Conservation (phyloP, 2,113 vertebrate genomes). For the Plotosus lineatus region DNA sequence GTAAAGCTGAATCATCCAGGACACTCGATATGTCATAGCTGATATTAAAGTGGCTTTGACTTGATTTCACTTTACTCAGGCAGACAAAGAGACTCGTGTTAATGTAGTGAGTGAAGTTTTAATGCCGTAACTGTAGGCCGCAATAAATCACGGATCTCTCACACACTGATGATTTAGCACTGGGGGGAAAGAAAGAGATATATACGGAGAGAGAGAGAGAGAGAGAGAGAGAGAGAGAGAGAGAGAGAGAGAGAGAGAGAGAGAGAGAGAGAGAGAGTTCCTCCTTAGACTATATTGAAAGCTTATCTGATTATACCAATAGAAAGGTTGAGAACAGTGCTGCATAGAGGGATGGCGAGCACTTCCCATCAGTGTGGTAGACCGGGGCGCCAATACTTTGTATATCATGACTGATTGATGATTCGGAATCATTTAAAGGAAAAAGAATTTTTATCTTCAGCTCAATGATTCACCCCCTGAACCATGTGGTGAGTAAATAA, state of each 20-base stretch:
- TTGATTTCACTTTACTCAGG: conserved; percentile 22
- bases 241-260: conserved; percentile 1
- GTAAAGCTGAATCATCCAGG: not conserved
- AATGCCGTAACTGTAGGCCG: not conserved
- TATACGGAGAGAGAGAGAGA: not conserved
- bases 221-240: not conserved
- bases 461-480: too few relatives aligned
- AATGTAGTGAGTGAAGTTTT: not conserved
- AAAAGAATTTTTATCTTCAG: too few relatives aligned
- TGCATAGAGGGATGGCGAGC: too few relatives aligned
- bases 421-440: too few relatives aligned
- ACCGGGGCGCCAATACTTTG: not conserved
- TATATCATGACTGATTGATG: not conserved
- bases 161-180: not conserved
- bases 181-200: not conserved
- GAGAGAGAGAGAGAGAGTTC: not conserved
- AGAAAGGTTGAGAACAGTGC: not conserved
- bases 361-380: not conserved
- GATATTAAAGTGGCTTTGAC: conserved; percentile 10
- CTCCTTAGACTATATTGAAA: not conserved
- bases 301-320: not conserved
- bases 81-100: not conserved
- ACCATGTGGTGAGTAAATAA: too few relatives aligned
- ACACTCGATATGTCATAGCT: not conserved
- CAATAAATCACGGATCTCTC: not conserved